Evolutionary conservation across 1,140 invertebrate species (phyloP).

Genomic region (Aethina tumida): DNA sequence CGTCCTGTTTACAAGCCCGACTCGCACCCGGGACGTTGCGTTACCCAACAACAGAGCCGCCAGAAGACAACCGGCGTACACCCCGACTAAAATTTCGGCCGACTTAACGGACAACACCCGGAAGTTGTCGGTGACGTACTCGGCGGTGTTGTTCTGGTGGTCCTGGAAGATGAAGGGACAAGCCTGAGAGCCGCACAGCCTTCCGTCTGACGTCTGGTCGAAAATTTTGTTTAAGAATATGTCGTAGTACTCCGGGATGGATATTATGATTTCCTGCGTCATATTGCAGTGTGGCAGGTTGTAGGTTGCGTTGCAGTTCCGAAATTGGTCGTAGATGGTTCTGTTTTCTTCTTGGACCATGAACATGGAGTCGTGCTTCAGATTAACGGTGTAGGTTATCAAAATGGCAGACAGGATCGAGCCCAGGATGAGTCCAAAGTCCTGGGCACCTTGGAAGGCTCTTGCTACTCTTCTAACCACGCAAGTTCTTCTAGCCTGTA

Average conservation of each 20-base stretch:
- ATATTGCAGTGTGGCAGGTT: slow-evolving; percentile 9
- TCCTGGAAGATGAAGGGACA: slow-evolving; percentile 33
- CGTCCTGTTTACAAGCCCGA: too few species aligned
- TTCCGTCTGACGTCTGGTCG: slow-evolving; percentile 38
- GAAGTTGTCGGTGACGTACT: slow-evolving; percentile 10
- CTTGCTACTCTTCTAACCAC: slow-evolving; percentile 35
- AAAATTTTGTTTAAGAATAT: slow-evolving; percentile 36
- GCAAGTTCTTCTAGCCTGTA: slow-evolving; percentile 37
- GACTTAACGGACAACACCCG: slow-evolving; percentile 35
- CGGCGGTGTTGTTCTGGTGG: slow-evolving; percentile 3
- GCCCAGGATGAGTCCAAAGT: slow-evolving; percentile 46
- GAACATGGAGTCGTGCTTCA: neutral
- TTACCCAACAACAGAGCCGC: slow-evolving; percentile 42
- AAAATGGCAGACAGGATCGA: slow-evolving; percentile 40
- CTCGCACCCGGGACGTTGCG: too few species aligned
- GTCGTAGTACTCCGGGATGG: slow-evolving; percentile 20
- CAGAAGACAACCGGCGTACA: slow-evolving; percentile 44
- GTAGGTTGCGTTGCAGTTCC: slow-evolving; percentile 8
- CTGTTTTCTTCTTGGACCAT: slow-evolving; percentile 7
- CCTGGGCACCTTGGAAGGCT: slow-evolving; percentile 45
- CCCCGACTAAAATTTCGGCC: slow-evolving; percentile 39
- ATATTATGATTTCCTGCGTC: slow-evolving; percentile 7
- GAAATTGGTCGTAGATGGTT: too few species aligned
- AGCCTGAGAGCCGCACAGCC: slow-evolving; percentile 44
- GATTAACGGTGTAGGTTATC: slow-evolving; percentile 35